Base-by-base conservation (phyloP, 2,888 invertebrate genomes). In the Adelphocoris suturalis region DNA sequence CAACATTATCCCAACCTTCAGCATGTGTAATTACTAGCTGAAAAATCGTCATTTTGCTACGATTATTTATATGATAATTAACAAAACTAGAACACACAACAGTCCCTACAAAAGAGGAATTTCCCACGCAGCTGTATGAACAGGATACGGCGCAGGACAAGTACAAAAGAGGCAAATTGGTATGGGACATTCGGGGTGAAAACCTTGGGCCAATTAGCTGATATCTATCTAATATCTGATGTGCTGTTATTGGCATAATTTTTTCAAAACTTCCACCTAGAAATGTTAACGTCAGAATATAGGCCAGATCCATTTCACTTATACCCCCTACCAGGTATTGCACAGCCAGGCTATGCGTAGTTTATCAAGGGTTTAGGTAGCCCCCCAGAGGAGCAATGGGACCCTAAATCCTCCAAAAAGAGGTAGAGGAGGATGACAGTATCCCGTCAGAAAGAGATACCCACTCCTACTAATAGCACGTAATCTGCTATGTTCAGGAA, bases 271-370 rank as follows among this genome's bases (percentile, higher is more conserved):
- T 78, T 78, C 14, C 81, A 48, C 19, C 7, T 19, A 5, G 48
- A 81, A 48, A 23, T 48, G 48, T 48, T n/a, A 19, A 16, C 57
- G 16, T 80, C 80, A 46, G 80, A 80, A 46, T 80, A 46, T 80
- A 37, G 47, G 46, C 80, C 46, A 9, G 80, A 80, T 46, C 80
- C 80, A 28, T 80, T 80, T 16, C 80, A 80, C 19, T 19, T 80
- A 19, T 80, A 37, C 19, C 16, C 46, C 16, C 46, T 80, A 46
- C 80, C 80, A 46, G 80, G 80, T 16, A 80, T 80, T 37, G 80
- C 80, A 46, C 80, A 80, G 46, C n/a, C 80, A 80, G 46, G 47
- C 80, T 7, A 19, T 80, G 28, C 46, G n/a, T n/a, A n/a, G n/a
- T n/a, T n/a, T n/a, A n/a, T n/a, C n/a, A n/a, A n/a, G n/a, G n/a